phyloP scores from a whole-genome alignment of 2,797 vertebrate species.

The Percopsis omiscomaycus region DNA sequence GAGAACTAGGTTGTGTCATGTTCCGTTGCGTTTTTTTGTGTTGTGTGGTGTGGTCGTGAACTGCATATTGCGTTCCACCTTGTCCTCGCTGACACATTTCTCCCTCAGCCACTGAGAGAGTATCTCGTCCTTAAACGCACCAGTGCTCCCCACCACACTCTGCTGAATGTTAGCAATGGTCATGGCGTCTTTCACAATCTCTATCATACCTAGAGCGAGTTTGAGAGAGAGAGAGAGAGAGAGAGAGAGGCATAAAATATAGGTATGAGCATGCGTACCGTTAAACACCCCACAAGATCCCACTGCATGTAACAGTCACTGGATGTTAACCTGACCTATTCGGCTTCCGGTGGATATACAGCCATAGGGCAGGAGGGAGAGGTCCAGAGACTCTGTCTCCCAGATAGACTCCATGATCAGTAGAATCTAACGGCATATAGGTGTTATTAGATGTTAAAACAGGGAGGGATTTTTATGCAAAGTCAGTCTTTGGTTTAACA shows the following conservation, averaged over 20 bases:
- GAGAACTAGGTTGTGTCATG: not conserved
- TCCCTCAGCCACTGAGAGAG: slow-evolving; percentile 94
- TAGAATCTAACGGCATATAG: slow-evolving; percentile 82
- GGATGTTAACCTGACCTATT: slow-evolving; percentile 80
- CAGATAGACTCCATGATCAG: slow-evolving; percentile 99
- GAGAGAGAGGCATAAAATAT: not conserved
- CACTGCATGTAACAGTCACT: no score
- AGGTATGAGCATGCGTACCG: no score
- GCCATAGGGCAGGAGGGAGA: slow-evolving; percentile 92
- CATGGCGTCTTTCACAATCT: slow-evolving; percentile 96
- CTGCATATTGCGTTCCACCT: slow-evolving; percentile 71
- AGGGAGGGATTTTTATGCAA: not conserved
- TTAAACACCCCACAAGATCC: no score
- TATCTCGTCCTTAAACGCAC: slow-evolving; percentile 97
- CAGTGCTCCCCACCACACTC: slow-evolving; percentile 95
- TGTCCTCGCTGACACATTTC: slow-evolving; percentile 91
- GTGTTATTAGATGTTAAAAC: not conserved
- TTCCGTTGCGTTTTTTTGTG: not conserved
- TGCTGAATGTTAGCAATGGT: slow-evolving; percentile 99
- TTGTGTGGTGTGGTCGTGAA: not conserved
- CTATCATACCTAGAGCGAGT: slow-evolving; percentile 87
- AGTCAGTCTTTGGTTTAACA: not conserved
- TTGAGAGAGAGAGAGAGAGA: slow-evolving; percentile 1
- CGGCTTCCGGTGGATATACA: slow-evolving; percentile 98
- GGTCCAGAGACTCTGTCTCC: slow-evolving; percentile 94